Conservation (phyloP, 2,888 invertebrate species). For the Torymus aiolomorphi region DNA sequence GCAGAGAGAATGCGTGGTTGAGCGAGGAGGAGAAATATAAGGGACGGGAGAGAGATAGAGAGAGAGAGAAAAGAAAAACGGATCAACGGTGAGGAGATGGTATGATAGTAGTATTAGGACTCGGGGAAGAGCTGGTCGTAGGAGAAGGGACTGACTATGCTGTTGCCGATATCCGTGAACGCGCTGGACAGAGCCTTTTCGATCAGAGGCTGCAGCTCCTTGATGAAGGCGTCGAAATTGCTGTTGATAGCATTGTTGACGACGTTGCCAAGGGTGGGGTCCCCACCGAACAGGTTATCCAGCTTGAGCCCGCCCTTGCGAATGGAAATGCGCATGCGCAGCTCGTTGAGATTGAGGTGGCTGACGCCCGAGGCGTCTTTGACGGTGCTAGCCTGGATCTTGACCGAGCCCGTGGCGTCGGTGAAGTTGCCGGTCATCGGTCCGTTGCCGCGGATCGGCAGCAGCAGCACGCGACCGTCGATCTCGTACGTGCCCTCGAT, state of each 20-base stretch:
- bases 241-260: constrained; percentile 80
- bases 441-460: constrained; percentile 80
- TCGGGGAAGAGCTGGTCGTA: constrained; percentile 78
- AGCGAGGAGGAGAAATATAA: no score
- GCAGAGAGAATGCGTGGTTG: neutral
- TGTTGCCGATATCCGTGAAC: constrained; percentile 78
- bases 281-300: constrained; percentile 80
- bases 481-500: constrained; percentile 80
- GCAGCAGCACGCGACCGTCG: constrained; percentile 78
- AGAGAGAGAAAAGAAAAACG: neutral
- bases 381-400: constrained; percentile 73
- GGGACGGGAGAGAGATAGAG: neutral
- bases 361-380: constrained; percentile 75
- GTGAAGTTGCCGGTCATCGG: constrained; percentile 80
- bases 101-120: no score
- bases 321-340: constrained; percentile 76
- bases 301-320: constrained; percentile 78
- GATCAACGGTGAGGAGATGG: neutral
- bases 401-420: constrained; percentile 77
- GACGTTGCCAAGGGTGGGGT: constrained; percentile 79
- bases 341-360: constrained; percentile 77
- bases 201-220: constrained; percentile 78
- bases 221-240: constrained; percentile 79
- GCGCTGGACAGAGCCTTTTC: constrained; percentile 78
- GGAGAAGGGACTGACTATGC: constrained; percentile 77